phyloP scores from a whole-genome alignment of 2,113 vertebrate genomes.

The Apistogramma diplotaenia region DNA sequence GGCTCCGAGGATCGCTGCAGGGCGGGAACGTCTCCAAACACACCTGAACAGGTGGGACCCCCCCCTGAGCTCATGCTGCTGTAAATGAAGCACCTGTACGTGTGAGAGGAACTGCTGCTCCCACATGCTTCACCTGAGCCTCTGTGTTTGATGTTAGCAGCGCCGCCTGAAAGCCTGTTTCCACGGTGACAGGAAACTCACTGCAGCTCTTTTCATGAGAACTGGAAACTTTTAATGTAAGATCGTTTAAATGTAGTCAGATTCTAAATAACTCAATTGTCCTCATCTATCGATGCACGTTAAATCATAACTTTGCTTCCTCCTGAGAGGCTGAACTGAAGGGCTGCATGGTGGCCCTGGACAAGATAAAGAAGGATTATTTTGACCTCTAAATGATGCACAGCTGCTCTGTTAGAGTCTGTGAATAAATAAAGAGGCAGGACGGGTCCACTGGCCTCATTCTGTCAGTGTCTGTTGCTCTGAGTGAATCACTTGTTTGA shows the following conservation, averaged over 20 bases:
- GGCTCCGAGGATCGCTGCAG: neutral
- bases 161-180: neutral
- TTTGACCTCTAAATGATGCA: neutral
- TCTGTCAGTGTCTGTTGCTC: rapidly evolving
- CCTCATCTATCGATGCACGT: no score
- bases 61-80: rapidly evolving
- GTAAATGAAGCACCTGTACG: neutral
- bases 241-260: no score
- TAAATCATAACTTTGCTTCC: no score
- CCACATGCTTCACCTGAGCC: neutral
- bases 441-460: neutral
- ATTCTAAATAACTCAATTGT: no score
- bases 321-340: neutral
- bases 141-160: rapidly evolving
- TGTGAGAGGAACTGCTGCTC: neutral
- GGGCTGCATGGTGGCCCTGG: neutral
- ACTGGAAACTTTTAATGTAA: neutral
- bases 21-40: no score
- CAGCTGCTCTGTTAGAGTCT: neutral
- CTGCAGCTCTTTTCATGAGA: neutral
- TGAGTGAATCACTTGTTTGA: neutral
- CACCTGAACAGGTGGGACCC: no score
- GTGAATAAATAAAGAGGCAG: no score
- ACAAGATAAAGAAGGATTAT: neutral
- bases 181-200: no score